These are phyloP conservation scores for Caenorhabditis sulstoni DNA, from an alignment of 2,888 invertebrate genomes.

Conservation along the genomic window DNA sequence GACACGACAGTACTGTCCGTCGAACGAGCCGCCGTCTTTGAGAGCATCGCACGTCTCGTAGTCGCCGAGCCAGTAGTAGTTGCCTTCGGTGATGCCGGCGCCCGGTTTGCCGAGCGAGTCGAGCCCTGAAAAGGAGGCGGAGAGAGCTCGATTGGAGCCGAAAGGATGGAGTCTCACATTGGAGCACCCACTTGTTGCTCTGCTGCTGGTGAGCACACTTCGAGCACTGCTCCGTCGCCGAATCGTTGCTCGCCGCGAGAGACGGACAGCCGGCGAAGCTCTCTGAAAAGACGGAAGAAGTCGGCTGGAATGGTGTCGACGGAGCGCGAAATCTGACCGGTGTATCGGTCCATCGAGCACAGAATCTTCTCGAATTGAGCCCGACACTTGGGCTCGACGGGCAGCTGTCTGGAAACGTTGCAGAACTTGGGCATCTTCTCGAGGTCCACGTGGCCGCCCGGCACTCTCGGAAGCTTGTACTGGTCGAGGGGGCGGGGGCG, in stretches of 20 bases:
- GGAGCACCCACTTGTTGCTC: conserved; percentile 73
- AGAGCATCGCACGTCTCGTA: conserved; percentile 79
- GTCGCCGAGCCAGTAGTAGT: conserved; percentile 81
- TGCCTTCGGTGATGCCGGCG: conserved; percentile 80
- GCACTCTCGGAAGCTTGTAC: conserved; percentile 73
- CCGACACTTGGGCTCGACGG: conserved; percentile 65
- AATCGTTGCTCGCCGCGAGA: conserved; percentile 38
- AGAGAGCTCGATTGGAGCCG: too few relatives aligned
- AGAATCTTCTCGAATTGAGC: conserved; percentile 73
- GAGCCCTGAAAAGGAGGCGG: conserved; percentile 73
- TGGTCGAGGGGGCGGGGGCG: conserved; percentile 78
- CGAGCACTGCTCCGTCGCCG: conserved; percentile 62
- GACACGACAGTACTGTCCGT: conserved; percentile 78
- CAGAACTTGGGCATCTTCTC: conserved; percentile 69
- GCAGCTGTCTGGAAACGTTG: conserved; percentile 57
- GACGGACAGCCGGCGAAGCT: conserved; percentile 31
- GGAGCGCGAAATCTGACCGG: conserved; percentile 18
- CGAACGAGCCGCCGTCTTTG: conserved; percentile 66
- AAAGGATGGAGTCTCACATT: too few relatives aligned
- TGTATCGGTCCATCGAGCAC: conserved; percentile 71
- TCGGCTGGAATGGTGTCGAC: background rate
- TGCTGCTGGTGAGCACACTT: conserved; percentile 69
- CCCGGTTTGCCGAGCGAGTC: conserved; percentile 80
- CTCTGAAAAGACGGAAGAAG: conserved; percentile 24
- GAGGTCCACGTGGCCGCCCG: conserved; percentile 52